phyloP scores from a whole-genome alignment of 2,888 invertebrate genomes.

The Dryocosmus kuriphilus region DNA sequence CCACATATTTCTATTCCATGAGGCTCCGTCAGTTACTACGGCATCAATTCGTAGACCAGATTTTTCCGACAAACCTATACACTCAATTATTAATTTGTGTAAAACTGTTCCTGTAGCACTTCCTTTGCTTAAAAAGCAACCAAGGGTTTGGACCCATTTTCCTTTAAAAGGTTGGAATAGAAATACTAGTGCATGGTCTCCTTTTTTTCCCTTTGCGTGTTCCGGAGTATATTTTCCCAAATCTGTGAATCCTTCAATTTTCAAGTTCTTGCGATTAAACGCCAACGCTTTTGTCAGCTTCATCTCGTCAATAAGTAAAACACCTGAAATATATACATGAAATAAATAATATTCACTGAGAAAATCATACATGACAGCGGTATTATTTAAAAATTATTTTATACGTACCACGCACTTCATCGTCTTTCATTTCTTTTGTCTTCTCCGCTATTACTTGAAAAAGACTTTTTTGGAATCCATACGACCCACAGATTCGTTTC shows the following conservation, averaged over 20 bases:
- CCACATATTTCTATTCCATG: too few relatives aligned
- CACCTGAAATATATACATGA: background rate
- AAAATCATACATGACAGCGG: too few relatives aligned
- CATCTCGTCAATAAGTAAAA: constrained; percentile 16
- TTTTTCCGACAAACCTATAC: background rate
- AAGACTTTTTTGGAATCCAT: background rate
- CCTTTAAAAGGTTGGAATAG: constrained; percentile 60
- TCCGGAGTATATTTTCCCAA: constrained; percentile 23
- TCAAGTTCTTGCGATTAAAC: background rate
- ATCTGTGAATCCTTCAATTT: constrained; percentile 17
- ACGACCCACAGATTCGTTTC: background rate
- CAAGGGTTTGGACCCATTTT: constrained; percentile 62
- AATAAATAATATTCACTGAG: too few relatives aligned
- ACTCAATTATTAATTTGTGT: constrained; percentile 58
- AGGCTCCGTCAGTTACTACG: too few relatives aligned
- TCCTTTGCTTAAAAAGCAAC: constrained; percentile 59
- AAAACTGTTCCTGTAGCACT: constrained; percentile 53
- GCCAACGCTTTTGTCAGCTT: background rate
- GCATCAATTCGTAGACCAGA: too few relatives aligned
- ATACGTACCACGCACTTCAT: background rate
- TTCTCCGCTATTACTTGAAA: background rate
- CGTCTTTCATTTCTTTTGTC: background rate
- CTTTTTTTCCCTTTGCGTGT: constrained; percentile 41
- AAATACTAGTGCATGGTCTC: constrained; percentile 63
- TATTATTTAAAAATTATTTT: background rate